Evolutionary conservation across 30 jellyfish, hydroid and myxozoan genomes (phyloP), one percentile per base, ranked within the genome.

Genomic region (Aurelia aurita complex sp. Pacific): DNA sequence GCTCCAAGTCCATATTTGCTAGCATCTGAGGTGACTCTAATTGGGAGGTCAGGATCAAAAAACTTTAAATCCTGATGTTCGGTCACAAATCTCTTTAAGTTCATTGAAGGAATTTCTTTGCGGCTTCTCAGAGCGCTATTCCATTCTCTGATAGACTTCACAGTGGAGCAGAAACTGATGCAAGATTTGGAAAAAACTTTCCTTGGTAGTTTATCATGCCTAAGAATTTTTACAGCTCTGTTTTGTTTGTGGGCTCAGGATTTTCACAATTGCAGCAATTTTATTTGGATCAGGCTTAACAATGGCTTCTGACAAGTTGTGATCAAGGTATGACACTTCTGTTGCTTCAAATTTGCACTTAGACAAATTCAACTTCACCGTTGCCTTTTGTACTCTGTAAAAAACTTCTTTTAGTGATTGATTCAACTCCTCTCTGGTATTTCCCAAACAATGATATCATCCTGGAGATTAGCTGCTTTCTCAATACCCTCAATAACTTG

Each of bases 41-140:
- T 82, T 12, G 86, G 92, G 43, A 52, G 63, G 83, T 74, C 33
- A 14, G 92, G 92, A 55, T 82, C 90, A 60, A 16, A 72, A 51
- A 70, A 70, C 53, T 72, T 23, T 17, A 81, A 51, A 5, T 33
- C 70, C 19, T 80, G 89, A 68, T 16, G 15, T 13, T 50, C 64
- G 16, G 88, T 62, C 16, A 57, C 43, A 5, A 77, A n/a, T 35
- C 40, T 18, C 64, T 77, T 77, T 8, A 75, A 77, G 10, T 5
- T 77, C 34, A 16, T 46, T 54, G 77, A 74, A 19, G 23, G 77
- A 46, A 53, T 43, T 42, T 74, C 64, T 43, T 29, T 74, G 85
- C 15, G 85, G 85, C 50, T 53, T 42, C 74, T 74, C 85, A 53
- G 15, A 74, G 29, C 29, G 12, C 77, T 19, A 74, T 54, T 16